Base-by-base conservation (phyloP, 2,888 invertebrate species). In the Patella ulyssiponensis region DNA sequence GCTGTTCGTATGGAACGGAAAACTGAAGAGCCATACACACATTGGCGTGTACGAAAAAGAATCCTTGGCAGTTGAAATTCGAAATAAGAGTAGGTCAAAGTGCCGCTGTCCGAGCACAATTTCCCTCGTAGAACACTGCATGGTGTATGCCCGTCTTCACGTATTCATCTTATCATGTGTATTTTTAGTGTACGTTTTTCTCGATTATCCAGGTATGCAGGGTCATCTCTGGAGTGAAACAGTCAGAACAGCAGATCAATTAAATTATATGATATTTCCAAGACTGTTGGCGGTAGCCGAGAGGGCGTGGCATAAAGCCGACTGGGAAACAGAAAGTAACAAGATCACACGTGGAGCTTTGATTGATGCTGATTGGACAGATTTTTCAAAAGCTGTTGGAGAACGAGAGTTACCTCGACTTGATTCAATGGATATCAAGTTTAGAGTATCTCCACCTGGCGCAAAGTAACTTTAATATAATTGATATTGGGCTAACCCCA, bases 221-320 rank as follows among this genome's bases (percentile, higher is more conserved):
- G 85, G 80, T 9, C 80, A 83, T 15, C 54, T 87, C 69, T 87
- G 85, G 82, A 79, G 80, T 17, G 86, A 87, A 74, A 84, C 86
- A 11, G 71, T 76, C 4, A 75, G 82, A 33, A 84, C 79, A 1
- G 72, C 74, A 1, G 83, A 82, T 0, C 83, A 87, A 20, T 71
- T 88, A 11, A 79, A 85, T 7, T 79, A 84, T 64, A 88, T 88
- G 87, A 70, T 86, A 15, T 88, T 85, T 75, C 89, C 89, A 0
- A 79, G 89, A n/a, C 71, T 88, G 0, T 75, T 89, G 53, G 89
- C 90, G 0, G 74, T 89, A 17, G 90, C 90, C 0, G 90, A 90
- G 81, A 79, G 90, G 33, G 84, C 86, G 3, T 91, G 90, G 90
- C 90, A 90, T 74, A 81, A 84, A 52, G 88, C 88, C 20, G n/a